Evolutionary conservation across 2,888 invertebrate species (phyloP).

Genomic region (Anarsia innoxiella): DNA sequence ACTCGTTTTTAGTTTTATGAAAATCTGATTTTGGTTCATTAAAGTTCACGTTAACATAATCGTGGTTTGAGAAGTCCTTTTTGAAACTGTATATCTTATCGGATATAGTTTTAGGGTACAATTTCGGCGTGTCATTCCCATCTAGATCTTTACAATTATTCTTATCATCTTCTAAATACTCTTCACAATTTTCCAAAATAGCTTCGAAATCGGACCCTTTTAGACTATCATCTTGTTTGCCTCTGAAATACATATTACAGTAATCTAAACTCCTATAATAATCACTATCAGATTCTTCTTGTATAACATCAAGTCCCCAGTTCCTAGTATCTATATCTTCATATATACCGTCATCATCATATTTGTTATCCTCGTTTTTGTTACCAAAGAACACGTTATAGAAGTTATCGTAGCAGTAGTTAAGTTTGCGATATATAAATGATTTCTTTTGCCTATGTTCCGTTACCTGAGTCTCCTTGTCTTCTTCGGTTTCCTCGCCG

Average conservation of each 20-base stretch:
- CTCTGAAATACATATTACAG: constrained; percentile 41
- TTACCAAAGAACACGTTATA: constrained; percentile 62
- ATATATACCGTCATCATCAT: constrained; percentile 54
- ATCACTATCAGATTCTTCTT: constrained; percentile 67
- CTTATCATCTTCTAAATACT: constrained; percentile 27
- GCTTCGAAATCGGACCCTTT: constrained; percentile 31
- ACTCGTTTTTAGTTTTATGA: constrained; percentile 50
- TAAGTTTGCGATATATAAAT: constrained; percentile 59
- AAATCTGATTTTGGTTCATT: constrained; percentile 23
- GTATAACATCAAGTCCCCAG: constrained; percentile 60
- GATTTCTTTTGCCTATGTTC: constrained; percentile 41
- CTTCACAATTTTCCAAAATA: constrained; percentile 44
- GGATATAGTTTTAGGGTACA: constrained; percentile 44
- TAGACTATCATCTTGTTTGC: constrained; percentile 20
- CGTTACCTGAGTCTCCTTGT: constrained; percentile 83
- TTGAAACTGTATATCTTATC: constrained; percentile 64
- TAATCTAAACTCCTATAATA: constrained; percentile 66
- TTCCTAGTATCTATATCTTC: constrained; percentile 53
- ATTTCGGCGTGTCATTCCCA: constrained; percentile 29
- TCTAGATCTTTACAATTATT: constrained; percentile 10
- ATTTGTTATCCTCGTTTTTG: constrained; percentile 33
- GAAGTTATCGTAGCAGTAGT: constrained; percentile 68
- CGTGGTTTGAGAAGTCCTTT: constrained; percentile 58
- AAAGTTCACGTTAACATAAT: constrained; percentile 55
- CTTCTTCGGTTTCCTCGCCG: constrained; percentile 91